These are phyloP conservation scores for Thunnus maccoyii DNA, from an alignment of 2,113 vertebrate species.

Conservation along the genomic window DNA sequence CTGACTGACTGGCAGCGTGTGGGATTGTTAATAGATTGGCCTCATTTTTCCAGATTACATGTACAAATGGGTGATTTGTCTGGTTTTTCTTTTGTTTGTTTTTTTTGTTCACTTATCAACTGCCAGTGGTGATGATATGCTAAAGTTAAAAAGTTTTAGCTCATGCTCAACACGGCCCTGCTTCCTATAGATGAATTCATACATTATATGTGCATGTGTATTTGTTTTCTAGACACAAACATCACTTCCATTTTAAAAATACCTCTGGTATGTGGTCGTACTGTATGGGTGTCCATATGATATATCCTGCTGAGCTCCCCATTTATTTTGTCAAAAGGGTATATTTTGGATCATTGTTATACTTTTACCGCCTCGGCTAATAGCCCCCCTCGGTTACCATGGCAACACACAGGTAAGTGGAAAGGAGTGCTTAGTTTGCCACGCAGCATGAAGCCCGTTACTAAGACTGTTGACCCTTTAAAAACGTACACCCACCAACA, in stretches of 20 bases:
- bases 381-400: conserved; percentile 75
- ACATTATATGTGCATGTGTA: conserved; percentile 19
- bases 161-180: not conserved
- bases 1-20: conserved; percentile 33
- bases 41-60: conserved; percentile 49
- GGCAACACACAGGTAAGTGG: conserved; percentile 80
- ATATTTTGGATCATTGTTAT: conserved; percentile 65
- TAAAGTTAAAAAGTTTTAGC: not conserved
- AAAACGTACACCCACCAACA: conserved; percentile 72
- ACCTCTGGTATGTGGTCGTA: conserved; percentile 17
- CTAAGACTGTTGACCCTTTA: conserved; percentile 81
- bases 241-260: conserved; percentile 54
- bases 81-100: not conserved
- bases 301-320: conserved; percentile 32
- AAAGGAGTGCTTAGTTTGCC: conserved; percentile 71
- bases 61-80: conserved; percentile 50
- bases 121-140: conserved; percentile 16
- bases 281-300: conserved; percentile 22
- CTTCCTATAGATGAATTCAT: not conserved
- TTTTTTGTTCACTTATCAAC: conserved; percentile 23
- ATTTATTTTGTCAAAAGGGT: conserved; percentile 51
- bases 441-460: conserved; percentile 69
- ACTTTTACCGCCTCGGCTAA: conserved; percentile 66
- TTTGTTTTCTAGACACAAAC: not conserved
- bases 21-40: conserved; percentile 48